Percentiles rank a stretch among this genome's conserved stretches.
These are phyloP conservation scores for Malurus splendens DNA, from an alignment of 2,797 vertebrate species.

Conservation along the genomic window DNA sequence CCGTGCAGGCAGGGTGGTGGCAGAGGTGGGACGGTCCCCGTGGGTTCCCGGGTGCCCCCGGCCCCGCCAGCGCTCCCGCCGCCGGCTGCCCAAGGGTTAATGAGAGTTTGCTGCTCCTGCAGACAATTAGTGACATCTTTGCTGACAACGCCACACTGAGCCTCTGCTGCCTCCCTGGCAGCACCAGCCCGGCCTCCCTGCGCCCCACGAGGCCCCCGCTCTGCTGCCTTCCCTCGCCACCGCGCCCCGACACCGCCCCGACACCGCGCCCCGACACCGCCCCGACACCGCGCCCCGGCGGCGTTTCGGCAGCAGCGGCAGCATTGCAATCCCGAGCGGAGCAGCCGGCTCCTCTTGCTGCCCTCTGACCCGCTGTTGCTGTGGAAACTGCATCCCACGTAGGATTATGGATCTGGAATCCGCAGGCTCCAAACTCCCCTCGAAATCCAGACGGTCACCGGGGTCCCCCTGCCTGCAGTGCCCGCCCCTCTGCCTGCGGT, in stretches of 20 bases:
- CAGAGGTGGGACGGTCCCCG: neutral
- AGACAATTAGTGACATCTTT: conserved; percentile 79
- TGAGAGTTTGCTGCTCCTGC: conserved; percentile 71
- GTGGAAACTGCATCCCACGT: conserved; percentile 76
- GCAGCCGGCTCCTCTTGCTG: conserved; percentile 71
- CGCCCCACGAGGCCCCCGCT: neutral
- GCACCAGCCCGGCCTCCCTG: conserved; percentile 42
- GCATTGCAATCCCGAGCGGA: conserved; percentile 70
- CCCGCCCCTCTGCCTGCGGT: neutral
- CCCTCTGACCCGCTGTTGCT: conserved; percentile 77
- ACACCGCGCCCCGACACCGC: neutral
- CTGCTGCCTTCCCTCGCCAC: conserved; percentile 47
- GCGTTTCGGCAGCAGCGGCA: conserved; percentile 69
- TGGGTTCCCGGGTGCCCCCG: neutral
- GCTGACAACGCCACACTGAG: conserved; percentile 76
- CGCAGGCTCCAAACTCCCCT: conserved; percentile 64
- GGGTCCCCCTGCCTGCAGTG: neutral
- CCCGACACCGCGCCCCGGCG: neutral
- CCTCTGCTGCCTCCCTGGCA: conserved; percentile 57
- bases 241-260: neutral
- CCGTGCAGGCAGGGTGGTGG: rapidly evolving
- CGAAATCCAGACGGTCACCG: conserved; percentile 19
- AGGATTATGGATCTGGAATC: conserved; percentile 73
- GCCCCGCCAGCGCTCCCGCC: neutral
- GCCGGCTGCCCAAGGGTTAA: conserved; percentile 70